A percentile compares a stretch with the other conserved stretches of the same genome.
Evolutionary conservation across 2,113 vertebrate species (phyloP).

Genomic region (Choloepus hoffmanni): DNA sequence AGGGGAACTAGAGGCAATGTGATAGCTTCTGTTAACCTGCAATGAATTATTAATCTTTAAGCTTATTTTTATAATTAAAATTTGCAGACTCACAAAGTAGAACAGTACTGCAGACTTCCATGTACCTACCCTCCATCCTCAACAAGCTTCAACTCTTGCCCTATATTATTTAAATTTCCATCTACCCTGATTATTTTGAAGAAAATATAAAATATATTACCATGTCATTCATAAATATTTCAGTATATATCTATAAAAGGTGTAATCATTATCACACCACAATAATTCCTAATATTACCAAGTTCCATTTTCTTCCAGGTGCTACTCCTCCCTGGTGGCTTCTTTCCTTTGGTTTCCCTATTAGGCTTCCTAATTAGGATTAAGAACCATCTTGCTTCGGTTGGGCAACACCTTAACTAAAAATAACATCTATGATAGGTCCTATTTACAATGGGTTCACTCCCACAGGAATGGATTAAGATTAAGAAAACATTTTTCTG

Average conservation of each 20-base stretch:
- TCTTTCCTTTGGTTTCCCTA: no score
- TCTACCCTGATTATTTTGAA: neutral
- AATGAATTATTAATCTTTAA: neutral
- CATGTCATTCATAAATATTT: neutral
- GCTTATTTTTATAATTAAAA: neutral
- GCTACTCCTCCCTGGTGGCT: no score
- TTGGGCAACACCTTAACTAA: no score
- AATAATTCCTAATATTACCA: neutral
- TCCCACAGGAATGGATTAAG: no score
- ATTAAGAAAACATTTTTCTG: no score
- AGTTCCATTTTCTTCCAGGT: no score
- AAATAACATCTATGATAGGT: no score
- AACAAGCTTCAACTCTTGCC: neutral
- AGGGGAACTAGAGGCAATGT: neutral
- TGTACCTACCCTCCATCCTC: no score
- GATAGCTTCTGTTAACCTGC: neutral
- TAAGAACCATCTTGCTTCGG: no score
- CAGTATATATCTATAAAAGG: neutral
- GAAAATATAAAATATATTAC: neutral
- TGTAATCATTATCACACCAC: neutral
- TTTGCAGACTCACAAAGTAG: neutral
- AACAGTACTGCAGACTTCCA: neutral
- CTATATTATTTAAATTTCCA: neutral
- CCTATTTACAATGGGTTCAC: no score
- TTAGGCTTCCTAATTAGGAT: no score